Evolutionary conservation across 2,888 invertebrate genomes (phyloP), one percentile per base, ranked within the genome.

Genomic region (Candidula unifasciata): DNA sequence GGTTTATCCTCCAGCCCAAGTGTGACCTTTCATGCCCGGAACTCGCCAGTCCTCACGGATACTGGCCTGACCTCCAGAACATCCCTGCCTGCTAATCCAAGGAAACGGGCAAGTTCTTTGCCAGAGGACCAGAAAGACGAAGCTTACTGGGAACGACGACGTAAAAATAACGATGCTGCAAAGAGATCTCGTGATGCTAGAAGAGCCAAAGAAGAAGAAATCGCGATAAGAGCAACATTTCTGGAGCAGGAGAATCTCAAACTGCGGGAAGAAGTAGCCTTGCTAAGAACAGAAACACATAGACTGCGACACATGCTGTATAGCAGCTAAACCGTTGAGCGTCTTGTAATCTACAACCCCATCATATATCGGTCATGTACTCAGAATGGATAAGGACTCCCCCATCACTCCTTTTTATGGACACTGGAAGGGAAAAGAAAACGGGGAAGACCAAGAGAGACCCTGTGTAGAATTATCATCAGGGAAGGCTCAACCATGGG

Each of bases 151-250:
- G 97, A 97, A 90, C 95, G 97, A 84, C 94, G 98, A 18, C 95
- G 96, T 88, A 97, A 97, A 92, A 99, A 99, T 93, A 99, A 99
- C 93, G 97, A 96, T 87, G 98, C 99, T 0, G 99, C 99, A 0
- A 99, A 99, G 94, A 95, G 97, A 89, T 98, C 98, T 0, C 95
- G 99, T 6, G 98, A 99, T 91, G 96, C 97, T 0, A 95, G 99
- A 85, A 95, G 97, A 89, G 96, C 96, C 71, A 97, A 98, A 90
- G 98, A 99, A 93, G 97, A 98, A 88, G 97, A 97, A 90, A 96
- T 98, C 80, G 97, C 98, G 0, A 96, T 98, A 68, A 95, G 97
- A 84, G 97, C 97, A 0, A 96, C 97, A 0, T 96, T 96, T 90
- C 94, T 98, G 30, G 97, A 98, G 93, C 96, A 96, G 89, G 97